Conservation (phyloP, 2,888 invertebrate genomes). For the Proisotoma minuta region DNA sequence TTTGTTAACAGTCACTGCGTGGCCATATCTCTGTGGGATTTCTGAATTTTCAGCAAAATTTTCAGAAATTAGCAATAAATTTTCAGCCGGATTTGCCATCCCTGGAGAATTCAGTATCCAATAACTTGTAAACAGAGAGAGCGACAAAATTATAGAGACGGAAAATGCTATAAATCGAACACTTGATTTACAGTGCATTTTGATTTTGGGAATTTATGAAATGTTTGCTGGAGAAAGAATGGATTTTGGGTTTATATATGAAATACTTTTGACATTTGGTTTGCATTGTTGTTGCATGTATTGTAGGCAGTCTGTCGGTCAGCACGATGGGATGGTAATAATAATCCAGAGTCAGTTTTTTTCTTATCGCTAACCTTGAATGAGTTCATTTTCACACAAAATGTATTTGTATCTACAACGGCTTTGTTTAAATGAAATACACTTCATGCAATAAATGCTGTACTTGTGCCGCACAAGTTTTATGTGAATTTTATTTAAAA, state of each 20-base stretch:
- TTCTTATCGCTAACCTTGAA: slow-evolving; percentile 9
- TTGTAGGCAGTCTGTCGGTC: no score
- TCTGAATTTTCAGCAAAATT: no score
- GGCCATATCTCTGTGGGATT: no score
- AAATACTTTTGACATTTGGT: background rate
- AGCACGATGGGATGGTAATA: background rate
- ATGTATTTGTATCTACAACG: no score
- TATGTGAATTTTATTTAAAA: no score
- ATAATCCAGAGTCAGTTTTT: background rate
- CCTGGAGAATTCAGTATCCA: background rate
- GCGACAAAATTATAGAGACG: background rate
- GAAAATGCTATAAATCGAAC: background rate
- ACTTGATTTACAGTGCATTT: background rate
- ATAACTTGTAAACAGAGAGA: background rate
- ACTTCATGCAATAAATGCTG: no score
- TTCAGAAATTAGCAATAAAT: no score
- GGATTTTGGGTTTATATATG: background rate
- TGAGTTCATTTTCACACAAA: slow-evolving; percentile 2
- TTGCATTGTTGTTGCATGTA: background rate
- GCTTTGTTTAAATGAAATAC: no score
- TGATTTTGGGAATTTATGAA: background rate
- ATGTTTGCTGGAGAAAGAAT: background rate
- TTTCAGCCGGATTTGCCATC: background rate
- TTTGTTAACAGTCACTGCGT: background rate
- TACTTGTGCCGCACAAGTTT: no score